A percentile compares a stretch with the other conserved stretches of the same genome.
Evolutionary conservation across 2,888 invertebrate species (phyloP).

Genomic region (Sisyra nigra): DNA sequence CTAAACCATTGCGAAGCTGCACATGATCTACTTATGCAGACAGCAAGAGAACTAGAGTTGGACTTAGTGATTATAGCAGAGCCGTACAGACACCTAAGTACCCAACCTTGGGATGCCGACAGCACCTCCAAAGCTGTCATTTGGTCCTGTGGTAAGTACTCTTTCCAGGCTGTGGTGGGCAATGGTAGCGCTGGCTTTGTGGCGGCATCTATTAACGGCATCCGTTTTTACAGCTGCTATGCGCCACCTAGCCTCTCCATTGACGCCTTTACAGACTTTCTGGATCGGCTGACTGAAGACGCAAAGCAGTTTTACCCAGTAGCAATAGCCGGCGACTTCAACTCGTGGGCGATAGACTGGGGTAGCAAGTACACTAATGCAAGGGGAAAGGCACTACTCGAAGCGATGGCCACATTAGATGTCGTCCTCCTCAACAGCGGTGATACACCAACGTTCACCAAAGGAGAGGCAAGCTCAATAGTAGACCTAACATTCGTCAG

Average conservation of each 20-base stretch:
- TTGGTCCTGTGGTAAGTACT: constrained; percentile 12
- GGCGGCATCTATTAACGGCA: constrained; percentile 9
- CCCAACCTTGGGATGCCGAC: constrained; percentile 12
- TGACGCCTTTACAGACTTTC: constrained; percentile 10
- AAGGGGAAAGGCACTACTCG: too few relatives aligned
- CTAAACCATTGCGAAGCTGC: too few relatives aligned
- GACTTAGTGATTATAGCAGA: constrained; percentile 12
- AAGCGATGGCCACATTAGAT: constrained; percentile 10
- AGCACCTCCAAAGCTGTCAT: constrained; percentile 12
- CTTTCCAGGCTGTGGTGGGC: constrained; percentile 5
- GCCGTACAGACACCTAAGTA: constrained; percentile 11
- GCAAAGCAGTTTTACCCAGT: too few relatives aligned
- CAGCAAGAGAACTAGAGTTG: constrained; percentile 7
- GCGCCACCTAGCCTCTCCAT: too few relatives aligned
- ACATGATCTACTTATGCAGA: constrained; percentile 10
- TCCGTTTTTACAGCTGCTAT: constrained; percentile 12
- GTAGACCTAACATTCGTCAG: constrained; percentile 15
- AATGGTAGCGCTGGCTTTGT: constrained; percentile 11
- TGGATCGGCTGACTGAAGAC: too few relatives aligned
- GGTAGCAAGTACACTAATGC: constrained; percentile 12
- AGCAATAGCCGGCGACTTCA: constrained; percentile 11
- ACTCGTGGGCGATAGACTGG: constrained; percentile 14
- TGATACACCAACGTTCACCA: constrained; percentile 12
- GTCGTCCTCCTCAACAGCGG: constrained; percentile 12
- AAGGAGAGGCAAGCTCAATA: constrained; percentile 12